A percentile compares a stretch with the other conserved stretches of the same genome.
phyloP scores from a whole-genome alignment of 1,140 invertebrate species.

The Lepidurus couesii region DNA sequence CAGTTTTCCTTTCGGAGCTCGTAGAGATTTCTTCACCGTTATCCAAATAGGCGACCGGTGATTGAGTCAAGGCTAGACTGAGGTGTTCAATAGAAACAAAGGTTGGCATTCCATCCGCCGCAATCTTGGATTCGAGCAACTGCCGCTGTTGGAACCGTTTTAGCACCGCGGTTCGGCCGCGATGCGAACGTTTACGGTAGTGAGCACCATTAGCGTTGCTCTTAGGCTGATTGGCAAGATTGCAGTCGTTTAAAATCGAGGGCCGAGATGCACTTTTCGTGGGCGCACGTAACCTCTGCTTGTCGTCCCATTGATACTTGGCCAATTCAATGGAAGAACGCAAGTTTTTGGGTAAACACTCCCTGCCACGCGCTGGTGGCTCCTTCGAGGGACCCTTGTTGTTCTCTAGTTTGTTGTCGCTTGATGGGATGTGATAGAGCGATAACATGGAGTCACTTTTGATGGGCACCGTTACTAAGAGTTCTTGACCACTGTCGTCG shows the following conservation, averaged over 20 bases:
- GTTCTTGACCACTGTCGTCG: conserved; percentile 38
- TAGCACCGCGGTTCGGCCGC: conserved; percentile 7
- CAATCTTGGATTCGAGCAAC: background rate
- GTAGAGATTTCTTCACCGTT: conserved; percentile 37
- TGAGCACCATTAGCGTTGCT: background rate
- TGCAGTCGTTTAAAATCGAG: conserved; percentile 19
- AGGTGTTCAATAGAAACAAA: conserved; percentile 35
- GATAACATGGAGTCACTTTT: conserved; percentile 42
- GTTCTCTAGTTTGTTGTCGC: conserved; percentile 33
- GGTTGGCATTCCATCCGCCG: conserved; percentile 1
- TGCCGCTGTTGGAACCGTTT: conserved; percentile 28
- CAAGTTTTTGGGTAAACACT: background rate
- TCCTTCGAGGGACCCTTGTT: background rate
- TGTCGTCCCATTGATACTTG: conserved; percentile 8
- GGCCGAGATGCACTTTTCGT: background rate
- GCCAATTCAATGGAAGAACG: conserved; percentile 30
- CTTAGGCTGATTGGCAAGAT: background rate
- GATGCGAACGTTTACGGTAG: conserved; percentile 8
- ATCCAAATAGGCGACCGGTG: conserved; percentile 33
- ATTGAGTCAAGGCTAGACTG: conserved; percentile 33
- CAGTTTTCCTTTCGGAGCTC: conserved; percentile 28
- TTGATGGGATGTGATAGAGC: conserved; percentile 38
- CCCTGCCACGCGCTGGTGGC: background rate
- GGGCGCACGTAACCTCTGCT: conserved; percentile 15
- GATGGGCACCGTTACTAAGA: conserved; percentile 39